A percentile compares a stretch with the other conserved stretches of the same genome.
phyloP scores from a whole-genome alignment of 2,888 invertebrate genomes.

The Calameuta idolon region DNA sequence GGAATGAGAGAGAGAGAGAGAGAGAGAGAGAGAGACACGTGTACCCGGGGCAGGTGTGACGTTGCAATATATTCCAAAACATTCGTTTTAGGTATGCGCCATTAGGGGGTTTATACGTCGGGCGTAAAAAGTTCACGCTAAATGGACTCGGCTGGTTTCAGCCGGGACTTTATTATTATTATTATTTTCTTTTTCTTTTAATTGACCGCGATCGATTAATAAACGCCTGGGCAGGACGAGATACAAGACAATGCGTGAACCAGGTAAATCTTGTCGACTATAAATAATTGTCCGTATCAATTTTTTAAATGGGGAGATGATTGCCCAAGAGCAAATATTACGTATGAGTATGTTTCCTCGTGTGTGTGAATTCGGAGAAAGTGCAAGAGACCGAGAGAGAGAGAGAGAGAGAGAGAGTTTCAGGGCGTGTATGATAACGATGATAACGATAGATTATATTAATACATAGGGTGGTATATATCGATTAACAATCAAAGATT shows the following conservation, averaged over 20 bases:
- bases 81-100: slow-evolving; percentile 10
- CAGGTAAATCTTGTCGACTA: too few species aligned
- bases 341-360: too few species aligned
- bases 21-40: background rate
- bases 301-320: too few species aligned
- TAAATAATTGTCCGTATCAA: too few species aligned
- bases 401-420: slow-evolving; percentile 22
- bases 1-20: background rate
- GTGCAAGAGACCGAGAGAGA: background rate
- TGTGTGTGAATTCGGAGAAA: too few species aligned
- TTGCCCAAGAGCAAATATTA: too few species aligned
- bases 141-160: background rate
- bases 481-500: slow-evolving; percentile 29
- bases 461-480: slow-evolving; percentile 1
- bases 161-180: slow-evolving; percentile 8
- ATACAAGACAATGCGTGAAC: too few species aligned
- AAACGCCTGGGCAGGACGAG: too few species aligned
- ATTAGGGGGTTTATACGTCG: too few species aligned
- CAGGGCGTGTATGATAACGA: too few species aligned
- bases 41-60: slow-evolving; percentile 52
- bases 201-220: slow-evolving; percentile 10
- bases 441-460: too few species aligned
- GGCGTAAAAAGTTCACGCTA: too few species aligned
- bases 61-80: slow-evolving; percentile 61
- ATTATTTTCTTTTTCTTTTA: slow-evolving; percentile 10